Evolutionary conservation across 2,888 invertebrate species (phyloP).

Genomic region (Aphidoletes aphidimyza): DNA sequence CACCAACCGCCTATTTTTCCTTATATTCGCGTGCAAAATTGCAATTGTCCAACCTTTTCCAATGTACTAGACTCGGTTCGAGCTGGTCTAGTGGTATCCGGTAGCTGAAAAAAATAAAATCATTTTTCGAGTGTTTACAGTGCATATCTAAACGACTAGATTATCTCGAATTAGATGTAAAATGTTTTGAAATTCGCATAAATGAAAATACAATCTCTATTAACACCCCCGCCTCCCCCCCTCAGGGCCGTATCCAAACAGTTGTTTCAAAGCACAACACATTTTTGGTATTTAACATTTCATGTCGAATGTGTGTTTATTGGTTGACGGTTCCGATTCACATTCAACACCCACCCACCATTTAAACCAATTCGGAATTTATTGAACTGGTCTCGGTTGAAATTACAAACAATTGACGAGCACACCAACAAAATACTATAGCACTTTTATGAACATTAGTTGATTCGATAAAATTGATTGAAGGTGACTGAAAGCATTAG

Average conservation of each 20-base stretch:
- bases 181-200: not conserved
- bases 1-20: not conserved
- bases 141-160: not conserved
- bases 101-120: not conserved
- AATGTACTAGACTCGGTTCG: too few species aligned
- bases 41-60: too few species aligned
- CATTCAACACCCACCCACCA: too few species aligned
- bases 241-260: too few species aligned
- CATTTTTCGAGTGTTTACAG: not conserved
- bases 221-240: not conserved
- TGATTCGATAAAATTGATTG: not conserved
- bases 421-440: not conserved
- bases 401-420: not conserved
- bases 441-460: not conserved
- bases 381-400: too few species aligned
- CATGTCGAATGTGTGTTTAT: too few species aligned
- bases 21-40: not conserved
- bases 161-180: not conserved
- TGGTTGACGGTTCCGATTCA: too few species aligned
- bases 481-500: constrained; percentile 26
- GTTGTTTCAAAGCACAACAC: too few species aligned
- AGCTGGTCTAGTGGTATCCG: too few species aligned
- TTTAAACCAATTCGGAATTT: too few species aligned
- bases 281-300: too few species aligned
- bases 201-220: not conserved